Base-by-base conservation (phyloP, 2,888 invertebrate species). In the Steinernema scapterisci region DNA sequence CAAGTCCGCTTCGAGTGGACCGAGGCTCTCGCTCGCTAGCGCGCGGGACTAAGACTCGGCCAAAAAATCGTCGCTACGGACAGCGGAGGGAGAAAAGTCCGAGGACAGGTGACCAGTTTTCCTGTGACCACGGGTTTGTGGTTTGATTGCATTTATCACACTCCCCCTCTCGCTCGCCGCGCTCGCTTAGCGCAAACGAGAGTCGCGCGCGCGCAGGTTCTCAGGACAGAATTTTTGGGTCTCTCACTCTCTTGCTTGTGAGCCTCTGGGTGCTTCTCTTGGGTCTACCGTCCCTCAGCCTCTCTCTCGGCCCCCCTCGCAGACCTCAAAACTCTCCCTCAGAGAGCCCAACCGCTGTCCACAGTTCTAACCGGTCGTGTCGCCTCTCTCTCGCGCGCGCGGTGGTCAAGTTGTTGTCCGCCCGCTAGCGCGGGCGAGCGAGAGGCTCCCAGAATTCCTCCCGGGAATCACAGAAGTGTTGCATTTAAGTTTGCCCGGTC, bases 131-230 rank as follows among this genome's bases (percentile, higher is more conserved):
- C 38, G 38, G 38, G 48, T 3, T 5, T n/a, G 13, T 19, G 16
- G 48, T 48, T 63, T 63, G 63, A 63, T 63, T 63, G 63, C 63
- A 63, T 63, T 63, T 63, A 63, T 63, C 63, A 63, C 63, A 63
- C 27, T n/a, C n/a, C n/a, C n/a, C n/a, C n/a, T n/a, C n/a, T n/a
- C n/a, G n/a, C n/a, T n/a, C n/a, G n/a, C n/a, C n/a, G n/a, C n/a
- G n/a, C n/a, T n/a, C n/a, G n/a, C n/a, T n/a, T 27, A 27, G 25
- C 25, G 54, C 52, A 21, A 25, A 25, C 38, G 63, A 63, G 63
- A 25, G 63, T 7, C 16, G 31, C 38, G 38, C 38, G 38, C 38
- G n/a, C n/a, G n/a, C n/a, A n/a, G 38, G 38, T 38, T 38, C 5
- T 38, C 38, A 38, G n/a, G n/a, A n/a, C n/a, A 38, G 9, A 38